Conservation (phyloP, 2,888 invertebrate genomes). For the Phlogophora meticulosa region DNA sequence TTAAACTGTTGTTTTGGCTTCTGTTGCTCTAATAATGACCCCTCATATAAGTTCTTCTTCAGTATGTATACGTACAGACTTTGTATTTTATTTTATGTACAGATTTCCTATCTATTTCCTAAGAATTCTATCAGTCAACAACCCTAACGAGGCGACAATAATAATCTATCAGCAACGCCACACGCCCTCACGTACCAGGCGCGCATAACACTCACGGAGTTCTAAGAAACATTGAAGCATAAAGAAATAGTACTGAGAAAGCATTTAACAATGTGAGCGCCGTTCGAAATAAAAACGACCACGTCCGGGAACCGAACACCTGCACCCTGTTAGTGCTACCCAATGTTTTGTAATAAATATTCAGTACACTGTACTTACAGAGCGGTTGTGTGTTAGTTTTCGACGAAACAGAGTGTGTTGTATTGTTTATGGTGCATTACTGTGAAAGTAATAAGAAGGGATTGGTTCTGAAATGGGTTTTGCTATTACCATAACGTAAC, state of each 20-base stretch:
- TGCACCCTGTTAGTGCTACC: constrained; percentile 37
- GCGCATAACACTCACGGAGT: constrained; percentile 37
- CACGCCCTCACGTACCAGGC: constrained; percentile 35
- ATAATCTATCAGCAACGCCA: background rate
- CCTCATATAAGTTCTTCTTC: too few relatives aligned
- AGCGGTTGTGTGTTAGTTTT: constrained; percentile 26
- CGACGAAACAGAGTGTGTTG: constrained; percentile 12
- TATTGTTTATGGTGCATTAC: constrained; percentile 39
- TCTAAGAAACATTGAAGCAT: constrained; percentile 18
- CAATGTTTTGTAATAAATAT: constrained; percentile 53
- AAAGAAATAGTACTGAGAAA: constrained; percentile 48
- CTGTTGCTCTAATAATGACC: too few relatives aligned
- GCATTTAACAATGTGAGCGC: constrained; percentile 28
- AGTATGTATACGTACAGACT: too few relatives aligned
- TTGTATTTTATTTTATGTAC: too few relatives aligned
- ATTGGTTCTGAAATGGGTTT: constrained; percentile 19
- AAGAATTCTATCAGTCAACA: constrained; percentile 17
- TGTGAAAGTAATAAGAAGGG: constrained; percentile 14
- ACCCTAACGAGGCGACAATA: constrained; percentile 1
- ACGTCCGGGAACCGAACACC: constrained; percentile 45
- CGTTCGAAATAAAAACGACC: constrained; percentile 47
- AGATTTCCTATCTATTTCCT: background rate
- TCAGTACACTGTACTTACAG: constrained; percentile 30
- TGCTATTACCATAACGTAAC: too few relatives aligned
- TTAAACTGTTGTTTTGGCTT: too few relatives aligned